Conservation (phyloP, 2,888 invertebrate genomes). For the Pheosia tremula region DNA sequence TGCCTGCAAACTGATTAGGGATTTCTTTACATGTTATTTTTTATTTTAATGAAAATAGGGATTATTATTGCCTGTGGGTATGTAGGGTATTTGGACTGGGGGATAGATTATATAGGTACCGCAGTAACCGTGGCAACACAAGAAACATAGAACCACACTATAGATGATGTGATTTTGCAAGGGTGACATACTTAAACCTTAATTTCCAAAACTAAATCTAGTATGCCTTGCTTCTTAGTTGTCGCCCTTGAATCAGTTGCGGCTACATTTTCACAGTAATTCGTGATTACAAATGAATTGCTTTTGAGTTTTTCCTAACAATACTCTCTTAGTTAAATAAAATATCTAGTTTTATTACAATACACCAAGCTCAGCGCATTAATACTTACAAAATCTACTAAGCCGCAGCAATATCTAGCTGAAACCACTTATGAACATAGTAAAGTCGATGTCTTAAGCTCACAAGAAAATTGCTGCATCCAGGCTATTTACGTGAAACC, state of each 20-base stretch:
- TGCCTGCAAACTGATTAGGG: slow-evolving; percentile 32
- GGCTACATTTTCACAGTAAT: too few species aligned
- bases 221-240: too few species aligned
- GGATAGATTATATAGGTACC: too few species aligned
- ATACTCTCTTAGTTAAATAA: background rate
- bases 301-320: background rate
- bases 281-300: too few species aligned
- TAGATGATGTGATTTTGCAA: too few species aligned
- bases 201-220: too few species aligned
- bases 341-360: background rate
- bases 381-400: background rate
- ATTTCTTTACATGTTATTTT: slow-evolving; percentile 1
- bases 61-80: background rate
- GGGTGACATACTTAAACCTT: too few species aligned
- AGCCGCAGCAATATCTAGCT: slow-evolving; percentile 9
- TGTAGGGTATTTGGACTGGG: too few species aligned
- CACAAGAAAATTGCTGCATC: slow-evolving; percentile 36
- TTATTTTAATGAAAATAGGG: slow-evolving; percentile 12
- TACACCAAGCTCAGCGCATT: background rate
- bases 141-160: too few species aligned
- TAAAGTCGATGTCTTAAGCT: slow-evolving; percentile 29
- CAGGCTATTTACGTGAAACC: slow-evolving; percentile 31
- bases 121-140: too few species aligned
- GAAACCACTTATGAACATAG: slow-evolving; percentile 11
- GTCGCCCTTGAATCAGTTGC: too few species aligned